Conservation (phyloP, 2,888 invertebrate genomes). For the Ypsolopha scabrella region DNA sequence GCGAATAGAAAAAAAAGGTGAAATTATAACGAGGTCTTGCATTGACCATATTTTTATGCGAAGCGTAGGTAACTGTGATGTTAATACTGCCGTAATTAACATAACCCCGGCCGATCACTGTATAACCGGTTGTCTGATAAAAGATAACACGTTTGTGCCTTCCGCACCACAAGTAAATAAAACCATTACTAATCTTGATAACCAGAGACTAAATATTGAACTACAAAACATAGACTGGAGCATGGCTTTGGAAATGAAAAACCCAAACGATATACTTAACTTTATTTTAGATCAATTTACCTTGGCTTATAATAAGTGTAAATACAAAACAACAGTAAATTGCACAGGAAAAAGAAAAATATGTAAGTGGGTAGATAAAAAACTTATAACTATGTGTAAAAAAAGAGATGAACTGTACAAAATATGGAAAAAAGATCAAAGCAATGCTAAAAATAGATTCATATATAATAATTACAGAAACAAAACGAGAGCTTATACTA, state of each 20-base stretch:
- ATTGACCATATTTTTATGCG: conserved; percentile 9
- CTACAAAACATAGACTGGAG: conserved; percentile 4
- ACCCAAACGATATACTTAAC: conserved; percentile 2
- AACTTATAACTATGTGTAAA: conserved; percentile 6
- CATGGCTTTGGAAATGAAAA: not conserved
- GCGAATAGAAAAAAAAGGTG: conserved; percentile 6
- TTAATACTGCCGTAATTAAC: no score
- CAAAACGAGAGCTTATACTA: conserved; percentile 7
- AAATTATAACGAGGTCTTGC: conserved; percentile 6
- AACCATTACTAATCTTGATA: not conserved
- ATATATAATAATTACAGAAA: conserved; percentile 9
- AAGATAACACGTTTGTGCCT: no score
- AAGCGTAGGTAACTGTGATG: no score
- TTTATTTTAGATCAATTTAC: conserved; percentile 1
- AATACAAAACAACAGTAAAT: not conserved
- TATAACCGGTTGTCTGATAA: no score
- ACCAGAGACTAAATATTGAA: not conserved
- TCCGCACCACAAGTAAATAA: no score
- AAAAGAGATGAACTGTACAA: conserved; percentile 4
- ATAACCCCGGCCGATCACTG: no score
- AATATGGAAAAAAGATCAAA: conserved; percentile 2
- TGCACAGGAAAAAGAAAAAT: not conserved
- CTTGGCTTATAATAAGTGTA: not conserved
- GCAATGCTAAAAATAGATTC: conserved; percentile 4
- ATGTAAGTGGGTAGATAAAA: conserved; percentile 6